A percentile compares a stretch with the other conserved stretches of the same genome.
These are phyloP conservation scores for Lates calcarifer DNA, from an alignment of 2,113 vertebrate species.

Conservation along the genomic window DNA sequence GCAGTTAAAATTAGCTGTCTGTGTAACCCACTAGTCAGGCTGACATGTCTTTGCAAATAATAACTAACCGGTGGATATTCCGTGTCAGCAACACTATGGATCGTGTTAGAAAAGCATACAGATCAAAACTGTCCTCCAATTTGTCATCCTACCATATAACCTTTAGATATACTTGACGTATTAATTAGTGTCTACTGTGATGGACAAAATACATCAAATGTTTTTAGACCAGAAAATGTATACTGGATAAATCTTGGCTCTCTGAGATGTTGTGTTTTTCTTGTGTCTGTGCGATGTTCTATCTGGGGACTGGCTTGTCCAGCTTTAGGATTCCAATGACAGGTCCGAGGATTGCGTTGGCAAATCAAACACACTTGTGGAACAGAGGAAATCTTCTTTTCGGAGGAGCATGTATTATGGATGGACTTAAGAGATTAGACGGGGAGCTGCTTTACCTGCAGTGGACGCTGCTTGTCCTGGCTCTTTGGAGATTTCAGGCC, in stretches of 20 bases:
- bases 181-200: conserved; percentile 24
- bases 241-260: conserved; percentile 24
- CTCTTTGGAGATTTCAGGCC: conserved; percentile 99
- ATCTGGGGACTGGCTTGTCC: conserved; percentile 54
- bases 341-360: conserved; percentile 76
- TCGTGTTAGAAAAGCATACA: conserved; percentile 1
- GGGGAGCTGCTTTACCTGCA: conserved; percentile 92
- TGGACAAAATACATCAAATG: not conserved
- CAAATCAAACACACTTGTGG: conserved; percentile 85
- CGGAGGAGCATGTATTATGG: conserved; percentile 81
- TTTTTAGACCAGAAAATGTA: not conserved
- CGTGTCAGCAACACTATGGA: conserved; percentile 44
- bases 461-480: conserved; percentile 98
- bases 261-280: conserved; percentile 51
- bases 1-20: conserved; percentile 77
- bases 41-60: conserved; percentile 59
- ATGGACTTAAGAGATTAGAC: conserved; percentile 85
- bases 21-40: conserved; percentile 41
- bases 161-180: not conserved
- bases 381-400: conserved; percentile 84
- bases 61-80: conserved; percentile 56
- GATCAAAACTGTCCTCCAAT: conserved; percentile 23
- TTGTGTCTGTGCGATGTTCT: conserved; percentile 41
- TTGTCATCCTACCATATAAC: conserved; percentile 11
- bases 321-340: conserved; percentile 79